phyloP scores from a whole-genome alignment of 1,140 invertebrate species.

The Lycorma delicatula region DNA sequence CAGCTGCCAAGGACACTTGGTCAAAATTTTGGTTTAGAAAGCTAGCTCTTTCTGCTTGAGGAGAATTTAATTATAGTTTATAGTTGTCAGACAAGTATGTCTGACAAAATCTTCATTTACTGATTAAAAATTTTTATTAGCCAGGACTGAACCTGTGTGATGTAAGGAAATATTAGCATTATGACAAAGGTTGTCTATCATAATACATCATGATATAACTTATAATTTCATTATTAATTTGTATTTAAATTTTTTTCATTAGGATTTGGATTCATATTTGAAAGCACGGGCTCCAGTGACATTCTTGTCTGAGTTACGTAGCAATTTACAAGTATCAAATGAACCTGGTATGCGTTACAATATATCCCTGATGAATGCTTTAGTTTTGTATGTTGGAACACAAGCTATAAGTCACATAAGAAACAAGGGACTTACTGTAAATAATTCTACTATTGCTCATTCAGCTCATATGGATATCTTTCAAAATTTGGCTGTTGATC shows the following conservation, averaged over 20 bases:
- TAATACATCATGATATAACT: not conserved
- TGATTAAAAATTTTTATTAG: no score
- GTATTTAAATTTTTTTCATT: constrained; percentile 20
- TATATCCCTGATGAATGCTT: constrained; percentile 90
- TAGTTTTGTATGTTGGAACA: constrained; percentile 95
- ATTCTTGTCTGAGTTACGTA: constrained; percentile 84
- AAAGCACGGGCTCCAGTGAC: constrained; percentile 91
- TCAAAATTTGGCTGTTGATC: constrained; percentile 94
- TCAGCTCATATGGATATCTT: constrained; percentile 99
- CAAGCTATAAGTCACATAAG: constrained; percentile 88
- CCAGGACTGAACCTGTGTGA: no score
- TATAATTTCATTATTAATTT: not conserved
- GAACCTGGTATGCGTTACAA: constrained; percentile 90
- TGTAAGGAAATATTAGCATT: no score
- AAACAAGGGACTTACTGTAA: constrained; percentile 80
- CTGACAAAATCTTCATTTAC: no score
- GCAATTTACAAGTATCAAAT: constrained; percentile 74
- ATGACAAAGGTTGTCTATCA: not conserved
- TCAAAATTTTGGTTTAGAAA: no score
- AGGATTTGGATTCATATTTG: constrained; percentile 91
- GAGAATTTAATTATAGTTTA: no score
- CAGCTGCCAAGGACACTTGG: no score
- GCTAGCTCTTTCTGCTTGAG: no score
- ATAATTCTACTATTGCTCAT: constrained; percentile 92
- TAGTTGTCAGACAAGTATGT: no score